A percentile compares a stretch with the other conserved stretches of the same genome.
These are phyloP conservation scores for Crocuta crocuta DNA, from an alignment of 2,113 vertebrate species.

Conservation along the genomic window DNA sequence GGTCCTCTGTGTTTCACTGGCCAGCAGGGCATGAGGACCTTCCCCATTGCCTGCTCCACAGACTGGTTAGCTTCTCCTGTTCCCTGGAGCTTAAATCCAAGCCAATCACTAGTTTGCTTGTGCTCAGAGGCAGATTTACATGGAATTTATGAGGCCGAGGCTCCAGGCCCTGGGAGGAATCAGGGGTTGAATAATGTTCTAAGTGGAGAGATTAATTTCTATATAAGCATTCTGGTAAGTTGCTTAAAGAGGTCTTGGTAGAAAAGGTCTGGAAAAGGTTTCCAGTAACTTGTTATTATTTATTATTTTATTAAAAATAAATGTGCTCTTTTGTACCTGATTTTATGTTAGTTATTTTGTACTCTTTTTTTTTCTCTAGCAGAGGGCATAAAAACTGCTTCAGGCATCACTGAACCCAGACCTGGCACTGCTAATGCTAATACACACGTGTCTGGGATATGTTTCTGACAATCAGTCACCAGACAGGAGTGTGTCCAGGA, in stretches of 20 bases:
- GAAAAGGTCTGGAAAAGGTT: not conserved
- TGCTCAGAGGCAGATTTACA: not conserved
- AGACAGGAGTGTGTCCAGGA: not conserved
- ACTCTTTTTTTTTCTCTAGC: not conserved
- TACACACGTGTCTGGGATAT: not conserved
- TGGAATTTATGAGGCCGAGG: not conserved
- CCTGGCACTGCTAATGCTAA: not conserved
- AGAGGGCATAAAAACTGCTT: not conserved
- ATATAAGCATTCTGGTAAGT: not conserved
- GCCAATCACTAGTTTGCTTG: not conserved
- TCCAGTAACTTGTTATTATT: not conserved
- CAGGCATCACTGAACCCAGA: not conserved
- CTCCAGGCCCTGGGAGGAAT: not conserved
- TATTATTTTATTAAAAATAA: slow-evolving; percentile 17
- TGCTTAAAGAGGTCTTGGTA: not conserved
- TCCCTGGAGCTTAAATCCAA: not conserved
- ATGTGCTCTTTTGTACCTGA: not conserved
- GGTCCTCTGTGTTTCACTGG: not conserved
- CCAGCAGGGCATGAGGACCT: not conserved
- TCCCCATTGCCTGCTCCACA: not conserved
- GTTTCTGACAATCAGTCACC: not conserved
- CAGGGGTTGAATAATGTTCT: not conserved
- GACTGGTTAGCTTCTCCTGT: not conserved
- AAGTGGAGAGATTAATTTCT: not conserved
- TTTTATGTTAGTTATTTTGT: not conserved